Evolutionary conservation across 2,113 vertebrate species (phyloP).

Genomic region (Synchiropus splendidus): DNA sequence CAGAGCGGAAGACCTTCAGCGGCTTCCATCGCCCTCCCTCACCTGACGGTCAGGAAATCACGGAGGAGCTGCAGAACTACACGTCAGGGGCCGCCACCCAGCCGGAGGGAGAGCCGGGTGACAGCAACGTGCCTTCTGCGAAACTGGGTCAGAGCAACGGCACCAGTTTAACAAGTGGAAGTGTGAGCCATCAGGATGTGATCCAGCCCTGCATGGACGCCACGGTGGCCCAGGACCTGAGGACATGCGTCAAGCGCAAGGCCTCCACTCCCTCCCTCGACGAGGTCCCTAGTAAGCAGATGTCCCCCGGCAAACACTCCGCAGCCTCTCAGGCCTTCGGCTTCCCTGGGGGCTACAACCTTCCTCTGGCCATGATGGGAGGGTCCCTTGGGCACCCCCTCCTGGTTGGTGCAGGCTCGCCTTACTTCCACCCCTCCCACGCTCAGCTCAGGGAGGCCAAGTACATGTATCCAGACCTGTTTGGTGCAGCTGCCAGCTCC

Average conservation of each 20-base stretch:
- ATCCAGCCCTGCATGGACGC: constrained; percentile 55
- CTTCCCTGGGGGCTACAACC: constrained; percentile 78
- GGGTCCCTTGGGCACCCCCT: constrained; percentile 78
- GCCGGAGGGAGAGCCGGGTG: constrained; percentile 32
- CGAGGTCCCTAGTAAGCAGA: constrained; percentile 73
- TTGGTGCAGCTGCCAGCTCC: constrained; percentile 42
- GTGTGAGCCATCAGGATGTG: constrained; percentile 14
- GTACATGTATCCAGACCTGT: constrained; percentile 80
- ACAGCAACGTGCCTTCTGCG: constrained; percentile 20
- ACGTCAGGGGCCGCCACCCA: constrained; percentile 20
- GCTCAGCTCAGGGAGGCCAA: constrained; percentile 75
- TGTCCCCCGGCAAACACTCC: constrained; percentile 61
- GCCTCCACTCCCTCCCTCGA: constrained; percentile 53
- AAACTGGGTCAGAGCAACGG: constrained; percentile 32
- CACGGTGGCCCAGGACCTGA: constrained; percentile 71
- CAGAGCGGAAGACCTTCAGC: constrained; percentile 60
- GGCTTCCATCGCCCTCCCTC: constrained; percentile 76
- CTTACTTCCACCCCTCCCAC: constrained; percentile 78
- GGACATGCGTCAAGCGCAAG: constrained; percentile 78
- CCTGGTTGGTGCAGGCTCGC: constrained; percentile 74
- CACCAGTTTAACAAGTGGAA: constrained; percentile 10
- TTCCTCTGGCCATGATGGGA: constrained; percentile 73
- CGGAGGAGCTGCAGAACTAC: constrained; percentile 85
- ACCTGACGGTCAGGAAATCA: constrained; percentile 84
- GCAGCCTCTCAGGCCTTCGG: constrained; percentile 72